Evolutionary conservation across 2,888 invertebrate genomes (phyloP), one percentile per base, ranked within the genome.

Genomic region (Campoplex capitator): DNA sequence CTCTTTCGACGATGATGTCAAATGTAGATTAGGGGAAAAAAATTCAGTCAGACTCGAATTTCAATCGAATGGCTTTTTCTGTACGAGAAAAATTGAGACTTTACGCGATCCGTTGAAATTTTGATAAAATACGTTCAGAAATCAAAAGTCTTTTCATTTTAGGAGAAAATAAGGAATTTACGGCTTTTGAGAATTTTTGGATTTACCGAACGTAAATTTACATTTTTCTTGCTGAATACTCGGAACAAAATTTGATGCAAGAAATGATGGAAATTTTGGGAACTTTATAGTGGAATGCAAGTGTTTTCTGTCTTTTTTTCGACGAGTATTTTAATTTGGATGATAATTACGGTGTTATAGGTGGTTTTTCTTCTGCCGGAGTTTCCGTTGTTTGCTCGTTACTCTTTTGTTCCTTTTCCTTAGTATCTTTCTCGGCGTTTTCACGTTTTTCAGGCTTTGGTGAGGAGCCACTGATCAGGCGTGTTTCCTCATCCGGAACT

Each of bases 291-390:
- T 28, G 32, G 32, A 13, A 23, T 62, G 13, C 3, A 62, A 28
- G 9, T 62, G 62, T 28, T 28, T 23, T 28, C 9, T 28, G 9
- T 58, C 23, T 28, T 62, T 62, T 1, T 1, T 62, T 62, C 18
- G 1, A 62, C 0, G 28, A 62, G 16, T 16, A 16, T 16, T 62
- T 23, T 7, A 71, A 54, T 18, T 18, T 35, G 13, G 16, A 32
- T 73, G 8, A 78, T 68, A 94, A 96, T 96, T 94, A 97, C 97
- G 97, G 97, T 89, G 96, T 96, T 89, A 96, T 95, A 90, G 95
- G 95, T 90, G 95, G 93, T 92, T 95, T 95, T 90, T 96, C 95
- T 91, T 95, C 95, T 90, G 95, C 92, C 91, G 95, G 95, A 89
- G 95, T 95, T 90, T 96, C 95, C 75, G 95, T 94, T 90, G 95